phyloP scores from a whole-genome alignment of 2,113 vertebrate species.

The Manacus vitellinus region DNA sequence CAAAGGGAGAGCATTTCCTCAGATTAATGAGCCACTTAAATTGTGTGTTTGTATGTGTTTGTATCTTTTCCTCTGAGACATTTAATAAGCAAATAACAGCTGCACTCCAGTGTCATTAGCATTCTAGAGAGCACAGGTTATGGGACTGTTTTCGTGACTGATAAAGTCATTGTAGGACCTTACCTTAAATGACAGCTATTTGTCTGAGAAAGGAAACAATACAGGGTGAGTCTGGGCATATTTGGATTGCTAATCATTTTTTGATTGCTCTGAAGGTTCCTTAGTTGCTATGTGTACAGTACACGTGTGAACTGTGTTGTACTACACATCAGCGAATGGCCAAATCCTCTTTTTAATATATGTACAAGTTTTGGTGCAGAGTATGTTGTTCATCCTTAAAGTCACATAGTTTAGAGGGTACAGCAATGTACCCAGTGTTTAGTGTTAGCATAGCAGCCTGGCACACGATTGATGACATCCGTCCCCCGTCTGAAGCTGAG shows the following conservation, averaged over 20 bases:
- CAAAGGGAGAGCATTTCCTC: background rate
- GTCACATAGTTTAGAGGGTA: background rate
- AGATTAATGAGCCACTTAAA: background rate
- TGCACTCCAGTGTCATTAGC: background rate
- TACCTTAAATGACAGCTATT: background rate
- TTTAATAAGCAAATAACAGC: constrained; percentile 11
- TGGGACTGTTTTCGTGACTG: background rate
- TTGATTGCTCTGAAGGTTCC: background rate
- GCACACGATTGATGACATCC: background rate
- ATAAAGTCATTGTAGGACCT: background rate
- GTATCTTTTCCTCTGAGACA: background rate
- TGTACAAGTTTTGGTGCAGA: background rate
- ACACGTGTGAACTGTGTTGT: background rate
- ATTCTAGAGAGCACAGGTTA: background rate
- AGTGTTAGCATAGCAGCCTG: background rate
- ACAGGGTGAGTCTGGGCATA: background rate
- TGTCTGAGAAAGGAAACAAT: background rate
- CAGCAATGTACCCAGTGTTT: background rate
- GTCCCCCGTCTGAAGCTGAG: background rate
- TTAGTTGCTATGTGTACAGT: background rate
- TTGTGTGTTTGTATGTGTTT: background rate
- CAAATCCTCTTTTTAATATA: background rate
- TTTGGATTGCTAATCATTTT: background rate
- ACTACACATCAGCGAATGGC: background rate
- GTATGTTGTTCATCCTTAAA: background rate